A percentile compares a stretch with the other conserved stretches of the same genome.
phyloP scores from a whole-genome alignment of 1,140 invertebrate species.

The Prorops nasuta region DNA sequence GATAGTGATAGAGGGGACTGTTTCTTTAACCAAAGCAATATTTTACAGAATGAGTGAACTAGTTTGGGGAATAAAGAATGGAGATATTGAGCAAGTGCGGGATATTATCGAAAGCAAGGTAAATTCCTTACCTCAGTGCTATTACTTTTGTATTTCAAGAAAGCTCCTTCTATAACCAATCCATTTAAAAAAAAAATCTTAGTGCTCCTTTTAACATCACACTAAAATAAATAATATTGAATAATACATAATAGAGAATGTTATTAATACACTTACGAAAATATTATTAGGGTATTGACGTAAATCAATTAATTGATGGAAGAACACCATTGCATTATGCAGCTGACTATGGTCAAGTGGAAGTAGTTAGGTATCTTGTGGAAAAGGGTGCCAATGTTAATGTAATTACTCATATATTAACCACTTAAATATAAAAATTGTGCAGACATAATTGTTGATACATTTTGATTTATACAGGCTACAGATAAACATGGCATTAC shows the following conservation, averaged over 20 bases:
- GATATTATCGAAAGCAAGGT: constrained; percentile 84
- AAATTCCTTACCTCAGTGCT: no score
- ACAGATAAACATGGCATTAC: constrained; percentile 93
- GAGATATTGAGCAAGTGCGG: constrained; percentile 88
- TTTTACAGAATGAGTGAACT: constrained; percentile 78
- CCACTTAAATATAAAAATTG: not conserved
- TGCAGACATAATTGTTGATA: no score
- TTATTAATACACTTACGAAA: no score
- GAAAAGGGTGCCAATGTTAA: constrained; percentile 88
- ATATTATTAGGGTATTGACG: constrained; percentile 72
- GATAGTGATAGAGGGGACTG: no score
- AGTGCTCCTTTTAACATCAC: no score
- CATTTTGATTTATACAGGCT: constrained; percentile 59
- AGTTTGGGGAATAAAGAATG: constrained; percentile 93
- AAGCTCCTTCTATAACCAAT: no score
- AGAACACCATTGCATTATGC: constrained; percentile 85
- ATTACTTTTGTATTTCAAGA: constrained; percentile 13
- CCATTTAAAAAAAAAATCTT: no score
- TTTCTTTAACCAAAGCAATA: no score
- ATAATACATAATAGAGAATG: no score
- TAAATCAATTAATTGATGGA: constrained; percentile 84
- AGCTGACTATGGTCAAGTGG: constrained; percentile 91
- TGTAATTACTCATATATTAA: constrained; percentile 67
- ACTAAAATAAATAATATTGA: no score
- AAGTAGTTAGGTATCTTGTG: constrained; percentile 86